Base-by-base conservation (phyloP, 64 coral and sea anemone species). In the Montipora efflorescens region DNA sequence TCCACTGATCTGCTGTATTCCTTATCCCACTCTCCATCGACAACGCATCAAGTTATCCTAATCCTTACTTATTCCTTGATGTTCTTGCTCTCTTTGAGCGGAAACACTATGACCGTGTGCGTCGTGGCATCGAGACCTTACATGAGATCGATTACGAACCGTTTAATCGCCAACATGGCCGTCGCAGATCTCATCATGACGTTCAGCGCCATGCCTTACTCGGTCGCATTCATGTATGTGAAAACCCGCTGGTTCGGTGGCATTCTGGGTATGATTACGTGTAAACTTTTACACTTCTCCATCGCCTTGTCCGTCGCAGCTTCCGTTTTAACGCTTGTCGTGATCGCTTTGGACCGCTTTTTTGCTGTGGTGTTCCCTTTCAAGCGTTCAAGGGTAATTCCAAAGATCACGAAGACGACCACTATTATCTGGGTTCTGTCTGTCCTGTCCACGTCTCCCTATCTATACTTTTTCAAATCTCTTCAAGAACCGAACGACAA, bases 131-230 rank as follows among this genome's bases (percentile, higher is more conserved):
- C 70, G 16, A 93, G 83, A 21, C 95, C 87, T 21, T 90, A 93
- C 66, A 80, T 96, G 95, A 77, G 89, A 50, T 90, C 87, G 0
- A 77, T 87, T 6, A 96, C 90, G 2, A 96, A 96, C 20, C 83
- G 88, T 16, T 87, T 96, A 10, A 93, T 96, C 21, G 91, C 91
- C 11, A 96, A 96, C 87, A 93, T 96, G 95, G 71, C 95, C 12
- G 79, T 79, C 7, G 95, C 95, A 11, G 95, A 96, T 47, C 70
- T 96, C 10, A 3, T 96, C 18, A 93, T 87, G 79, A 90, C 91
- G 0, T 93, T 92, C 20, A 90, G 89, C 28, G 87, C 75, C 47
- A 96, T 96, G 91, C 95, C 95, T 9, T 96, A 93, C 48, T 78
- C 86, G 1, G 72, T 93, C 44, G 47, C 43, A 15, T 90, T 82